Evolutionary conservation across 2,113 vertebrate genomes (phyloP).

Genomic region (Cyprinodon variegatus): DNA sequence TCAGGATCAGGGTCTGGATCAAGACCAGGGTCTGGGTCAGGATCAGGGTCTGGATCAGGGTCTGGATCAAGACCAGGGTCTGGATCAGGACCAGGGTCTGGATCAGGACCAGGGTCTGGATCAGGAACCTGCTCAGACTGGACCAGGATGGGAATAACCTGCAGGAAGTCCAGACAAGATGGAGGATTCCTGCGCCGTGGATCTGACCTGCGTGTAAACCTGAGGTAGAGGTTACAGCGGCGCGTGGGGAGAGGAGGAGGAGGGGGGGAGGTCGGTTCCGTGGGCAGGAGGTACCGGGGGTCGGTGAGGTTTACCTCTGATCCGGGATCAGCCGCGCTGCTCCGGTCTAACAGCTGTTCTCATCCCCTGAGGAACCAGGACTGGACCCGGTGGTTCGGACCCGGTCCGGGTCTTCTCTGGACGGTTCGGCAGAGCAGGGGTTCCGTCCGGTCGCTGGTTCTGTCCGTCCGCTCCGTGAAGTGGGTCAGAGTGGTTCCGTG

Average conservation of each 20-base stretch:
- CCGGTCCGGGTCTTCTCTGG: not conserved
- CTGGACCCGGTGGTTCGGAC: not conserved
- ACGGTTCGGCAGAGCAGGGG: not conserved
- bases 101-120: not conserved
- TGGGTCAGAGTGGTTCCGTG: conserved; percentile 44
- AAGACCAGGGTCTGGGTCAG: too few species aligned
- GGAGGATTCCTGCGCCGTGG: conserved; percentile 40
- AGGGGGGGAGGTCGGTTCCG: not conserved
- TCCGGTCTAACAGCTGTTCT: conserved; percentile 66
- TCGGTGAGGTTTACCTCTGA: conserved; percentile 46
- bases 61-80: too few species aligned
- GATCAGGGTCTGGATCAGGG: too few species aligned
- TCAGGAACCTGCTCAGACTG: not conserved
- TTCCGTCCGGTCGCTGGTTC: conserved; percentile 17
- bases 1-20: too few species aligned
- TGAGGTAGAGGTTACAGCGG: not conserved
- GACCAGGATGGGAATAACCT: not conserved
- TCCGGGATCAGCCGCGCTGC: conserved; percentile 42
- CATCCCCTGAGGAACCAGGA: conserved; percentile 18
- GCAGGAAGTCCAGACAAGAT: conserved; percentile 47
- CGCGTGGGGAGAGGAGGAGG: not conserved
- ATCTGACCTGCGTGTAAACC: conserved; percentile 15
- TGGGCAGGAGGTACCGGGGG: not conserved
- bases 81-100: too few species aligned
- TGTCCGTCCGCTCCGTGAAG: conserved; percentile 27